Base-by-base conservation (phyloP, 2,888 invertebrate genomes). In the Pristionchus mayeri region DNA sequence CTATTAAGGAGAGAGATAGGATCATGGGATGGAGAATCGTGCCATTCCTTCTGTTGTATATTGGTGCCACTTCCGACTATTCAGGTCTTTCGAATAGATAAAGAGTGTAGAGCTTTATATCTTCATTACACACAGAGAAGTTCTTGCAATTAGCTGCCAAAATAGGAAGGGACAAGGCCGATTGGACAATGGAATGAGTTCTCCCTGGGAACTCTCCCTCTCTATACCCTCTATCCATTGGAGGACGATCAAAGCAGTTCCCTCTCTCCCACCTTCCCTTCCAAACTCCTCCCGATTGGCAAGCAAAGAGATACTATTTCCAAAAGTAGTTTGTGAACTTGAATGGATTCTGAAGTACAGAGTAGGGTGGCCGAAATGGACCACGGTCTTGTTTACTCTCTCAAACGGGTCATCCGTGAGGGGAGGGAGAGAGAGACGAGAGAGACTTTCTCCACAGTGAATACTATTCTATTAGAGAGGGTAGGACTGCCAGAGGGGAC, bases 51-150 rank as follows among this genome's bases (percentile, higher is more conserved):
- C 44, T 82, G 63, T 82, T 60, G 81, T 82, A 63, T 48, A 63
- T 82, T 63, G 44, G 81, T 82, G 63, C 63, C 81, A 82, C 63
- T 3, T 48, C 63, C 27, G 80, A 27, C 54, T 57, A 80, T 44
- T 63, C 81, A 82, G 40, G 81, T 82, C 80, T 80, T 80, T 82
- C 63, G 40, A 44, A 44, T 82, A 82, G 81, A 82, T 82, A 82
- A 82, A 82, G 81, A 80, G 57, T 57, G 37, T 80, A 80, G 80
- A 80, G 80, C 80, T 80, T 80, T 80, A 57, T n/a, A n/a, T n/a
- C n/a, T n/a, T n/a, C n/a, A n/a, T 37, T 80, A 40, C 30, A 50
- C 76, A 21, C 30, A 48, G 18, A 11, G 63, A 50, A 50, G 18
- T 76, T 52, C 76, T 52, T 48, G 27, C 76, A 48, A 50, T 76